Evolutionary conservation across 23 tunicate species (phyloP).

Genomic region (Aplidium turbinatum): DNA sequence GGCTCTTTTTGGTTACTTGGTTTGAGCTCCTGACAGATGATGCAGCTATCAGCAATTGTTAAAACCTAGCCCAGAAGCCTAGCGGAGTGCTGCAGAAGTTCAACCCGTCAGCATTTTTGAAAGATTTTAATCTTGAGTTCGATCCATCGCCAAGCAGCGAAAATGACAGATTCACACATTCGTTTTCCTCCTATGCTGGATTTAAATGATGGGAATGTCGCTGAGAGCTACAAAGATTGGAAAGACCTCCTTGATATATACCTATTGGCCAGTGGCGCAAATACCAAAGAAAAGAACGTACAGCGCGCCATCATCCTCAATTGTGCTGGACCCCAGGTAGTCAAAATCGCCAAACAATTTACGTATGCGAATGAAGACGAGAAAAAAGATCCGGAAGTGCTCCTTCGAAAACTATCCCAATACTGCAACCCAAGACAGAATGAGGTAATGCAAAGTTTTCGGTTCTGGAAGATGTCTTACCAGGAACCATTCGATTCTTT

Average conservation of each 20-base stretch:
- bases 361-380: conserved; percentile 1
- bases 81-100: no score
- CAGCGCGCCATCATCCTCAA: conserved; percentile 20
- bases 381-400: conserved; percentile 6
- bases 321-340: conserved; percentile 27
- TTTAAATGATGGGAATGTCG: conserved; percentile 15
- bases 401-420: conserved; percentile 1
- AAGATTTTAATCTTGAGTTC: no score
- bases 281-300: neutral
- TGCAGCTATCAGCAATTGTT: no score
- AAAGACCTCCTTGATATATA: conserved; percentile 17
- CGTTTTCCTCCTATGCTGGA: conserved; percentile 20
- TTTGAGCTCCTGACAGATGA: no score
- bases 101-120: no score
- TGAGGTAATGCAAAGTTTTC: conserved; percentile 14
- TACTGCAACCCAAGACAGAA: conserved; percentile 18
- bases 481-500: conserved; percentile 25
- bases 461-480: conserved; percentile 11
- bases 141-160: no score
- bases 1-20: no score
- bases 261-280: conserved; percentile 31
- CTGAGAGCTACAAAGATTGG: conserved; percentile 19
- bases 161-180: conserved; percentile 19
- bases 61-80: no score
- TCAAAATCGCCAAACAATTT: conserved; percentile 23